Conservation (phyloP, 2,113 vertebrate species). For the Brachypteracias leptosomus region DNA sequence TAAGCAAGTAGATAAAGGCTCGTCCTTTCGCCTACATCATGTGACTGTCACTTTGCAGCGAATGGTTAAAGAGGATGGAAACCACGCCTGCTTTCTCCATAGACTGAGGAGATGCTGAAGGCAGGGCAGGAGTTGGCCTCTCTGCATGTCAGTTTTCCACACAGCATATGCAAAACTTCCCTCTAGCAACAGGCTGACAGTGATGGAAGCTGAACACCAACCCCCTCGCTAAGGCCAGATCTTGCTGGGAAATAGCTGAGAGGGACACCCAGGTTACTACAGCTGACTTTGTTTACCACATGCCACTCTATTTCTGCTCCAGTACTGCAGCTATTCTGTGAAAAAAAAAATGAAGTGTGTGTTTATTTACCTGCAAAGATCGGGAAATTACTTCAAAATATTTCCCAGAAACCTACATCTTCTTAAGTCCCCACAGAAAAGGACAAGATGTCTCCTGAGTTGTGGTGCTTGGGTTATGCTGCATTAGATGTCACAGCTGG, state of each 20-base stretch:
- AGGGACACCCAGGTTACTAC: background rate
- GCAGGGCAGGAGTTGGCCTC: background rate
- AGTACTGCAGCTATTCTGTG: background rate
- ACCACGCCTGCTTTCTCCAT: background rate
- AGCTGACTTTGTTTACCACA: background rate
- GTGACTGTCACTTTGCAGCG: background rate
- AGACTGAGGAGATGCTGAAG: background rate
- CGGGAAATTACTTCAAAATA: background rate
- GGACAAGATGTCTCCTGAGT: background rate
- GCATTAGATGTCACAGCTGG: too few species aligned
- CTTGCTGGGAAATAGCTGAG: background rate
- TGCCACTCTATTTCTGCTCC: background rate
- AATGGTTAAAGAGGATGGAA: background rate
- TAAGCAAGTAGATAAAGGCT: background rate
- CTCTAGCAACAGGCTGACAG: background rate
- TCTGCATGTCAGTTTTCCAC: background rate
- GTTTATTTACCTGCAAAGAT: background rate
- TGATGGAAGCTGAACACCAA: background rate
- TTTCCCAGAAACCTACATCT: background rate
- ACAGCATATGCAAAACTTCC: background rate
- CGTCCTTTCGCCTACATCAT: background rate
- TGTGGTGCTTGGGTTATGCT: background rate
- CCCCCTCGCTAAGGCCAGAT: background rate
- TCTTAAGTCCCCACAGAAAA: background rate
- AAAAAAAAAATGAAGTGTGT: background rate